Evolutionary conservation across 2,888 invertebrate species (phyloP).

Genomic region (Clivina fossor): DNA sequence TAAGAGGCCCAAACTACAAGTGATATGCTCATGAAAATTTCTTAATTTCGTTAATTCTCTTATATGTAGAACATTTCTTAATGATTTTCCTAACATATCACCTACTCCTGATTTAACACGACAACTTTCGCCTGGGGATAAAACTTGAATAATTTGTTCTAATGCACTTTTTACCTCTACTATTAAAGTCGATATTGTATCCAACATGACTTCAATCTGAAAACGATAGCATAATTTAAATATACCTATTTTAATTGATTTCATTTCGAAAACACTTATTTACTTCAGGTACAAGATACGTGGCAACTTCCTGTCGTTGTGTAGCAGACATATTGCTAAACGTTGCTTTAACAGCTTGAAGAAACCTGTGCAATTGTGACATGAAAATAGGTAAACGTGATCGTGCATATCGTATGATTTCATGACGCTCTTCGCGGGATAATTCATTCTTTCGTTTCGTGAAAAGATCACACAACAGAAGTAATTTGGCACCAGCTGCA

Average conservation of each 20-base stretch:
- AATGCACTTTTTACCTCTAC: conserved; percentile 62
- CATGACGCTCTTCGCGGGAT: conserved; percentile 64
- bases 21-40: conserved; percentile 59
- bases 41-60: conserved; percentile 59
- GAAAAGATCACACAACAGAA: conserved; percentile 67
- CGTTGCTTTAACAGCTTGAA: conserved; percentile 62
- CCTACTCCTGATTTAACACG: conserved; percentile 44
- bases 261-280: too few species aligned
- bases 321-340: conserved; percentile 60
- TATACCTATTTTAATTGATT: too few species aligned
- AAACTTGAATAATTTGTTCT: conserved; percentile 61
- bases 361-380: conserved; percentile 62
- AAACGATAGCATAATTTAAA: too few species aligned
- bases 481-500: conserved; percentile 56
- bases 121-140: conserved; percentile 44
- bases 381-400: conserved; percentile 67
- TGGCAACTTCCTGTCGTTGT: conserved; percentile 64
- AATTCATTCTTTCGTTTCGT: conserved; percentile 64
- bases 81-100: conserved; percentile 46
- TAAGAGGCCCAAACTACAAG: conserved; percentile 56
- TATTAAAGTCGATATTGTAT: conserved; percentile 61
- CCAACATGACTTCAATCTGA: conserved; percentile 64
- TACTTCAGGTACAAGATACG: conserved; percentile 69
- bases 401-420: conserved; percentile 67
- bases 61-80: conserved; percentile 54